Evolutionary conservation across 2,888 invertebrate genomes (phyloP).

Genomic region (Tubulanus polymorphus): DNA sequence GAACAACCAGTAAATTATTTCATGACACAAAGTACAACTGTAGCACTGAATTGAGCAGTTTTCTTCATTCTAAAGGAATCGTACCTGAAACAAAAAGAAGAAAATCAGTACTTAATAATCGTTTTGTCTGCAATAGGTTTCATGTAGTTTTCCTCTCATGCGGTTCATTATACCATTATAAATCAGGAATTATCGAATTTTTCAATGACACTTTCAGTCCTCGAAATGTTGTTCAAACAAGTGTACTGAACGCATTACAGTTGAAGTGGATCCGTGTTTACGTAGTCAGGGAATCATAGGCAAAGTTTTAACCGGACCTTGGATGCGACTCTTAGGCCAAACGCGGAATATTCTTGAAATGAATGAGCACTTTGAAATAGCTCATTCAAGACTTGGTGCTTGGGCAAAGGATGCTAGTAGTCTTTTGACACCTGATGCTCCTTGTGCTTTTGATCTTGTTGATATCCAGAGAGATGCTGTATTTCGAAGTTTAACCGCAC

Average conservation of each 20-base stretch:
- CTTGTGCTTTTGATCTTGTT: neutral
- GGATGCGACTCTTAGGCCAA: neutral
- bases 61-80: neutral
- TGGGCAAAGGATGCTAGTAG: neutral
- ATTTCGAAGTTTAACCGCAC: neutral
- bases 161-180: neutral
- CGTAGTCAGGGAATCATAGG: neutral
- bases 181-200: neutral
- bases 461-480: neutral
- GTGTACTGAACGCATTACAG: neutral
- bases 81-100: neutral
- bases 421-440: neutral
- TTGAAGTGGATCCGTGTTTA: neutral
- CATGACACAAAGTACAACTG: constrained; percentile 1
- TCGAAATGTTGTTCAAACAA: neutral
- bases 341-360: neutral
- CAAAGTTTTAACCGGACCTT: neutral
- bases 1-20: neutral
- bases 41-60: neutral
- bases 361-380: neutral
- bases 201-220: neutral
- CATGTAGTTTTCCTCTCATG: neutral
- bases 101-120: neutral
- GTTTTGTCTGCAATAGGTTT: neutral
- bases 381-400: neutral